These are phyloP conservation scores for Pyrochroa serraticornis DNA, from an alignment of 2,888 invertebrate genomes.

Conservation along the genomic window DNA sequence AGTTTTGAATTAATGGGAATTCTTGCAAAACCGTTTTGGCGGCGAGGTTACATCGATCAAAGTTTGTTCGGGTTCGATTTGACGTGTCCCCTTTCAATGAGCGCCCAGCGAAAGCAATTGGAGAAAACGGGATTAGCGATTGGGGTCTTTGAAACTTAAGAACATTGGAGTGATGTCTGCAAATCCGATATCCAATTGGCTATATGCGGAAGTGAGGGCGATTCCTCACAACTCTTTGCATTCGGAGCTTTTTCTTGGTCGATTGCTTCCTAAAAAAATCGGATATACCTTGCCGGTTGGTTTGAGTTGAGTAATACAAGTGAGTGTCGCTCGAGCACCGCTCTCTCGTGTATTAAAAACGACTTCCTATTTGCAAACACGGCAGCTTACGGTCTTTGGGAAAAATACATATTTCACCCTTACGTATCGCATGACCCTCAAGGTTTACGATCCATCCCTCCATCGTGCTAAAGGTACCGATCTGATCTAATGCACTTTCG, in stretches of 20 bases:
- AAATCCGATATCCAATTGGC: no score
- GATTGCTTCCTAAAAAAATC: no score
- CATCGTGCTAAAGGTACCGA: conserved; percentile 30
- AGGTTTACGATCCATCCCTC: conserved; percentile 26
- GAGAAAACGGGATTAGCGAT: no score
- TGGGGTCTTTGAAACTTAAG: no score
- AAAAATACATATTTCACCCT: not conserved
- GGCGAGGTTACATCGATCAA: conserved; percentile 24
- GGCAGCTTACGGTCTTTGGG: not conserved
- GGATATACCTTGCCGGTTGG: no score
- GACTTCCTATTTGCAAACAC: not conserved
- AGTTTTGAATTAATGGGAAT: conserved; percentile 30
- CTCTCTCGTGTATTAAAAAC: not conserved
- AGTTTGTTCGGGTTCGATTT: conserved; percentile 18
- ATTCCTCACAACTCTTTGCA: no score
- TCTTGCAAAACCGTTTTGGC: conserved; percentile 17
- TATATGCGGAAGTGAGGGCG: no score
- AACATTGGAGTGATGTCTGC: no score
- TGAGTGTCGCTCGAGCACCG: not conserved
- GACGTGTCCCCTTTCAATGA: conserved; percentile 18
- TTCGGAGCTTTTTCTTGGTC: no score
- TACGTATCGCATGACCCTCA: conserved; percentile 2
- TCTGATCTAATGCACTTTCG: conserved; percentile 39
- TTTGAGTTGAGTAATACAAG: not conserved
- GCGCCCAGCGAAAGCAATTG: conserved; percentile 18